Evolutionary conservation across 2,797 vertebrate species (phyloP), one percentile per base, ranked within the genome.

Genomic region (Centropyge bicolor): DNA sequence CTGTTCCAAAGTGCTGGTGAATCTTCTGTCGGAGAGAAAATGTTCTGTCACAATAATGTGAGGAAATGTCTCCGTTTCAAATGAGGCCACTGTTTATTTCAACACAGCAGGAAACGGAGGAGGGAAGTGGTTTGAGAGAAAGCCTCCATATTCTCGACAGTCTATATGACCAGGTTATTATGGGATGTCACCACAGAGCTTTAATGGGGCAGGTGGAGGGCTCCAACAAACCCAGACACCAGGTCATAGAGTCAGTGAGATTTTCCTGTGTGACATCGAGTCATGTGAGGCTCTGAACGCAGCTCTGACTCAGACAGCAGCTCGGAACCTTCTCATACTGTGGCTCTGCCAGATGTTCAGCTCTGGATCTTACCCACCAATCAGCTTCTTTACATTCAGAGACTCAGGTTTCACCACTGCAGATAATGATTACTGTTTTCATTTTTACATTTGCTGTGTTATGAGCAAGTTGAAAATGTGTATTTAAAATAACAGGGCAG

Each of bases 41-140:
- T 3, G 41, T 10, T 62, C 35, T 3, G 38, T 61, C 40, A 14
- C 48, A 61, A 60, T 64, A 40, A 77, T 11, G 7, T 24, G 52
- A 82, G 73, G 76, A 86, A 87, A 68, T 10, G n/a, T 66, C 7
- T 55, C 27, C 4, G 48, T 43, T 76, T 78, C 8, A 48, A 63
- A 68, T 20, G 0, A 41, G 35, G 22, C 20, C 35, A 14, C 57
- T 24, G 72, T 74, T 74, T 49, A 65, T 76, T 86, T 75, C 71
- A 31, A 38, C 74, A 62, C 49, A 12, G 61, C 83, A 81, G 75
- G 70, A 75, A 76, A 16, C 24, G 0, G 31, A 46, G 68, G 60
- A 14, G 62, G 76, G 86, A 62, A 62, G 82, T 64, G 82, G 64
- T 63, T 72, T 1, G 1, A 49, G 24, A 51, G 41, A 35, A 10